Evolutionary conservation across 2,113 vertebrate species (phyloP).

Genomic region (Clarias batrachus): DNA sequence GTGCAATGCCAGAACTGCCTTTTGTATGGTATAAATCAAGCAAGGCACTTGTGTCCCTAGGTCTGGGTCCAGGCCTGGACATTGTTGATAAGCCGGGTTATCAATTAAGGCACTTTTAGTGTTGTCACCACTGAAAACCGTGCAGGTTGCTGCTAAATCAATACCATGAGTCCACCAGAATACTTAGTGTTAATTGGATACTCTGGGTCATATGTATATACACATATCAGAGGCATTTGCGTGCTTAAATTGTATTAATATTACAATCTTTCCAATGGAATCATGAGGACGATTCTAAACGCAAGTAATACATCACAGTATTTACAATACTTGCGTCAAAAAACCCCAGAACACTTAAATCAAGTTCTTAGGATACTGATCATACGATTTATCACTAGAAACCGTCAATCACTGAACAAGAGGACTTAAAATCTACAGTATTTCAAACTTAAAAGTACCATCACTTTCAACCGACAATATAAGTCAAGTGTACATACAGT

Average conservation of each 20-base stretch:
- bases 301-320: conserved; percentile 16
- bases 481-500: neutral
- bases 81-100: conserved; percentile 43
- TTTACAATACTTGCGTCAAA: conserved; percentile 20
- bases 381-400: neutral
- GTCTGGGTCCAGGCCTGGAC: conserved; percentile 25
- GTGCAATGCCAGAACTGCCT: conserved; percentile 20
- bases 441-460: neutral
- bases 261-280: conserved; percentile 3
- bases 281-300: conserved; percentile 45
- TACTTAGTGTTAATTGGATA: neutral
- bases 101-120: conserved; percentile 70
- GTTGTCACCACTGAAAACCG: conserved; percentile 29
- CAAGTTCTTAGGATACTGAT: neutral
- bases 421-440: neutral
- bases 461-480: neutral
- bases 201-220: neutral
- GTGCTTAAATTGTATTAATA: conserved; percentile 2
- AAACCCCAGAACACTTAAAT: neutral
- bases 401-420: neutral
- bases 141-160: conserved; percentile 18
- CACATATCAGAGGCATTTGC: neutral
- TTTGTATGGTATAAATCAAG: conserved; percentile 30
- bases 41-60: conserved; percentile 46
- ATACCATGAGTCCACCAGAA: neutral